A percentile compares a stretch with the other conserved stretches of the same genome.
Conservation (phyloP, 2,113 vertebrate genomes). For the Recurvirostra avosetta region DNA sequence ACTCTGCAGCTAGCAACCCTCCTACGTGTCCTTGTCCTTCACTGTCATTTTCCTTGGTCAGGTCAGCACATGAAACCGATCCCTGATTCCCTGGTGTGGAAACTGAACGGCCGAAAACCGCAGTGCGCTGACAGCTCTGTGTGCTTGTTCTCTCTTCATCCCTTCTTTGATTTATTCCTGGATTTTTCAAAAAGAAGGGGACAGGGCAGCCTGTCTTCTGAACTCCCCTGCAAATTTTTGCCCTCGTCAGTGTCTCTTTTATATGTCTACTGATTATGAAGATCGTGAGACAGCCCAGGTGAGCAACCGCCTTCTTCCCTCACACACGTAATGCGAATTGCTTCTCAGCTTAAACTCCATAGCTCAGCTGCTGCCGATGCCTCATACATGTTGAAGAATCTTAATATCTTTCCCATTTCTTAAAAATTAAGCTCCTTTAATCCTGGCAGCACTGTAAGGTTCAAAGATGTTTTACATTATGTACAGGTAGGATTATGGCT, state of each 20-base stretch:
- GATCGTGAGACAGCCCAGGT: background rate
- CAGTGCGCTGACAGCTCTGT: background rate
- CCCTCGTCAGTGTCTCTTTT: background rate
- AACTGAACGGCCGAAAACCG: background rate
- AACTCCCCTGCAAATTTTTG: conserved; percentile 17
- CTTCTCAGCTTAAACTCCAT: conserved; percentile 8
- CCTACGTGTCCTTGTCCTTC: background rate
- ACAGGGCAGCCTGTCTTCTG: background rate
- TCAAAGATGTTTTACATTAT: conserved; percentile 65
- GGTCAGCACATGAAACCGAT: background rate
- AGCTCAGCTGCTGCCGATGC: conserved; percentile 3
- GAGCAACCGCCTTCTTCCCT: conserved; percentile 1
- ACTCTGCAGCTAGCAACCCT: background rate
- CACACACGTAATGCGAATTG: conserved; percentile 3
- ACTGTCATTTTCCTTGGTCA: background rate
- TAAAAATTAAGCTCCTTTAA: conserved; percentile 65
- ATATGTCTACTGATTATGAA: conserved; percentile 3
- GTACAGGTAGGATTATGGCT: conserved; percentile 62
- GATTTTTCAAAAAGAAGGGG: conserved; percentile 11
- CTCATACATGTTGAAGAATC: conserved; percentile 29
- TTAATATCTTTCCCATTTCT: conserved; percentile 37
- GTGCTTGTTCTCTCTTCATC: background rate
- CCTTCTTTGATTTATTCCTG: conserved; percentile 41
- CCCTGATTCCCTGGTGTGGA: background rate
- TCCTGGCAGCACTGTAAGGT: conserved; percentile 49